These are phyloP conservation scores for Penaeus vannamei DNA, from an alignment of 1,140 invertebrate species.

Conservation along the genomic window DNA sequence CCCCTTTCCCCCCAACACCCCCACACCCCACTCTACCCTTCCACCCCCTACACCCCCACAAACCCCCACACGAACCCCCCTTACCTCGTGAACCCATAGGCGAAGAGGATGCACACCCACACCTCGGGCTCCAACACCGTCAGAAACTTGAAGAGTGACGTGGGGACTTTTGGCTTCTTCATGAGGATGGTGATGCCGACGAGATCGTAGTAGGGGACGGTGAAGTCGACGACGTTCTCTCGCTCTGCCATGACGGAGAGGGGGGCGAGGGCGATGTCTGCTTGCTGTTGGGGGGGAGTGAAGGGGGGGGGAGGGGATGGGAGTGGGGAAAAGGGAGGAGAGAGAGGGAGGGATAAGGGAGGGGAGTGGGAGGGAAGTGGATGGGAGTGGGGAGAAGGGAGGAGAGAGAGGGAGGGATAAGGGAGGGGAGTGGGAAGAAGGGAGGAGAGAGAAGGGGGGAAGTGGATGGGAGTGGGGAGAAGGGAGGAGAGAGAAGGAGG, in stretches of 20 bases:
- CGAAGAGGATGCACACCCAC: constrained; percentile 95
- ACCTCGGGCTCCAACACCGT: constrained; percentile 96
- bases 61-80: not conserved
- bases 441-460: not conserved
- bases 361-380: not conserved
- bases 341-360: not conserved
- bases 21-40: not conserved
- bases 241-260: constrained; percentile 94
- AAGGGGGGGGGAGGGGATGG: not conserved
- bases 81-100: constrained; percentile 93
- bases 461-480: not conserved
- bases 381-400: not conserved
- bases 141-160: constrained; percentile 96
- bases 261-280: constrained; percentile 89
- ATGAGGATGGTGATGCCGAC: constrained; percentile 95
- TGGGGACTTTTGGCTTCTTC: constrained; percentile 83
- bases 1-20: not conserved
- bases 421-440: not conserved
- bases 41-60: not conserved
- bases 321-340: too few species aligned
- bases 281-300: constrained; percentile 74
- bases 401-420: not conserved
- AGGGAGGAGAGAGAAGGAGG: not conserved
- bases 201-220: constrained; percentile 94
- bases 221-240: constrained; percentile 95